Conservation (phyloP, 1,140 invertebrate species). For the Drosophila hydei region DNA sequence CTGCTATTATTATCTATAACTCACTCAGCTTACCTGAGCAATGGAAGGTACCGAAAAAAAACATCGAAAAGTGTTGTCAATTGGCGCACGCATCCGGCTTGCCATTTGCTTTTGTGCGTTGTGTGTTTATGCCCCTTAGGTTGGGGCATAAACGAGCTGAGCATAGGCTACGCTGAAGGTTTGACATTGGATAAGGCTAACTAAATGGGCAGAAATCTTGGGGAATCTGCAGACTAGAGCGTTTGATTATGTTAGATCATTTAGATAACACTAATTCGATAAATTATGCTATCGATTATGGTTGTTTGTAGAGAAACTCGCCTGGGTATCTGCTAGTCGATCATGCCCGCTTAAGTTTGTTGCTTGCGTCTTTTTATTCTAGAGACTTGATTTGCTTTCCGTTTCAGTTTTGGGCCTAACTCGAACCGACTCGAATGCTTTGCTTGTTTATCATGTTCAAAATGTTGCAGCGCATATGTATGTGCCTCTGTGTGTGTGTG, state of each 20-base stretch:
- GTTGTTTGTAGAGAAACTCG: neutral
- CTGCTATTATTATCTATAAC: neutral
- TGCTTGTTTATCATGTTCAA: conserved; percentile 34
- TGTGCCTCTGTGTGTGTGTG: conserved; percentile 3
- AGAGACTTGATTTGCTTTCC: conserved; percentile 5
- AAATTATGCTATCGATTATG: too few relatives aligned
- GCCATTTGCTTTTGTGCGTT: neutral
- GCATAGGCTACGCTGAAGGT: too few relatives aligned
- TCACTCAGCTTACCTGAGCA: neutral
- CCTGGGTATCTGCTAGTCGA: conserved; percentile 3
- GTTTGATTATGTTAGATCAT: too few relatives aligned
- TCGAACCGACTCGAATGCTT: conserved; percentile 7
- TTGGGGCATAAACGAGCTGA: neutral
- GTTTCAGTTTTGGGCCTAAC: conserved; percentile 14
- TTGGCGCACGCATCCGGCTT: conserved; percentile 5
- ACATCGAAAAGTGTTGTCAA: conserved; percentile 10
- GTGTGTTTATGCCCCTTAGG: neutral
- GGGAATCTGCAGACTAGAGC: too few relatives aligned
- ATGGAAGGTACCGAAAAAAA: neutral
- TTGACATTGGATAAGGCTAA: too few relatives aligned
- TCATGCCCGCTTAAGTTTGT: neutral
- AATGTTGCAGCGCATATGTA: conserved; percentile 5
- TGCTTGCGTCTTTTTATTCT: neutral
- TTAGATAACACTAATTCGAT: neutral
- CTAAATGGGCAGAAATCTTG: too few relatives aligned